Evolutionary conservation across 2,113 vertebrate species (phyloP).

Genomic region (Galeopterus variegatus): DNA sequence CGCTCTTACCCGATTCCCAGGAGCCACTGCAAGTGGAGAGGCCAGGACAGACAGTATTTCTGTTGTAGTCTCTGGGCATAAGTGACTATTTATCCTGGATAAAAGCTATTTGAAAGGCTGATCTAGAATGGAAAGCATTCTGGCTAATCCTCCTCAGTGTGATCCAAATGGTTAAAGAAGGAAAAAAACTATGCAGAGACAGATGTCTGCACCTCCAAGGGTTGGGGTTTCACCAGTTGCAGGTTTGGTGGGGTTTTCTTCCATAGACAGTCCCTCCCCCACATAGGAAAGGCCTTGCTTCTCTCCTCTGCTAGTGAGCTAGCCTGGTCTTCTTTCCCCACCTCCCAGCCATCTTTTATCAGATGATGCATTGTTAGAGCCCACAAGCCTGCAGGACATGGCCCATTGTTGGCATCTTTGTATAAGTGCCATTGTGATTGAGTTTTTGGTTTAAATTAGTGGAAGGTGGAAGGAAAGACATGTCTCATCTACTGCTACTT

Average conservation of each 20-base stretch:
- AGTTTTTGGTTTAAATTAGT: neutral
- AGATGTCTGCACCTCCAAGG: neutral
- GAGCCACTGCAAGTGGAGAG: neutral
- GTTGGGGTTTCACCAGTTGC: neutral
- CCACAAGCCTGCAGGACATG: neutral
- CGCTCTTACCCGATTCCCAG: neutral
- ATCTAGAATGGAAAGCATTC: neutral
- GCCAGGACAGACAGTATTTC: neutral
- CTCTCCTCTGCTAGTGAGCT: neutral
- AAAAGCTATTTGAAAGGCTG: neutral
- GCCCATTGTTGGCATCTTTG: neutral
- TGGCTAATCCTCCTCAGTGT: neutral
- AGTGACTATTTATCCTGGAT: neutral
- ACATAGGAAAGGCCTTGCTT: neutral
- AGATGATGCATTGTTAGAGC: neutral
- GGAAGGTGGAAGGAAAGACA: neutral
- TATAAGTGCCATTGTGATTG: neutral
- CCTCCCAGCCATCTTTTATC: neutral
- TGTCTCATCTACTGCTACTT: neutral
- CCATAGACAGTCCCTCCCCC: fast-evolving
- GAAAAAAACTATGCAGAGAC: neutral
- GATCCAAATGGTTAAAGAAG: neutral
- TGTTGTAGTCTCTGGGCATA: neutral
- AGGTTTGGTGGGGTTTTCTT: neutral
- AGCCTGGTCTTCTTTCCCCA: neutral